These are phyloP conservation scores for Ophion slaviceki DNA, from an alignment of 2,888 invertebrate genomes.

Conservation along the genomic window DNA sequence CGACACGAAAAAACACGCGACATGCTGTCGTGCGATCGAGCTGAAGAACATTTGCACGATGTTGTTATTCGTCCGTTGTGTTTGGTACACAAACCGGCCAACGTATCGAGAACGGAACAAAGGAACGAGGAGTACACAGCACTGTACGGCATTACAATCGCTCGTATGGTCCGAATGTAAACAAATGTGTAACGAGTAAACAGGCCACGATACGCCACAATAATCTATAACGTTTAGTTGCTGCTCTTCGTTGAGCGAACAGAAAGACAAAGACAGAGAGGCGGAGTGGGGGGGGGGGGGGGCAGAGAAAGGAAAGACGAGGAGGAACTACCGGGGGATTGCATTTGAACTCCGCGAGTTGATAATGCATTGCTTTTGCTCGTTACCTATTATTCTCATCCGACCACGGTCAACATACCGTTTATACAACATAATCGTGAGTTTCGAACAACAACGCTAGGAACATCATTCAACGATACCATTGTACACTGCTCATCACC, in stretches of 20 bases:
- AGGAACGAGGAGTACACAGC: slow-evolving; percentile 50
- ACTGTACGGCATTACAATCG: slow-evolving; percentile 57
- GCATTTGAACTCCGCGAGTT: slow-evolving; percentile 59
- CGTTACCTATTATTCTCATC: slow-evolving; percentile 48
- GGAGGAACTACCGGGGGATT: slow-evolving; percentile 50
- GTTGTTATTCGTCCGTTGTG: slow-evolving; percentile 15
- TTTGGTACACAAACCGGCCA: slow-evolving; percentile 13
- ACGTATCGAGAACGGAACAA: slow-evolving; percentile 50
- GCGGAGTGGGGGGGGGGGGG: neutral
- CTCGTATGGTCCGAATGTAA: slow-evolving; percentile 53
- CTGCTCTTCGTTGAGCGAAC: neutral
- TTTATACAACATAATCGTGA: slow-evolving; percentile 38
- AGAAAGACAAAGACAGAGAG: neutral
- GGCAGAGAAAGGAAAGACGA: neutral
- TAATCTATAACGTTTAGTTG: slow-evolving; percentile 56
- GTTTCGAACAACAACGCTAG: slow-evolving; percentile 49
- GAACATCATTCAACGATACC: slow-evolving; percentile 78
- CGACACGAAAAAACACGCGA: slow-evolving; percentile 14
- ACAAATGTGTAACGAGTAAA: slow-evolving; percentile 63
- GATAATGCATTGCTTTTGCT: slow-evolving; percentile 59
- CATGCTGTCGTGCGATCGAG: slow-evolving; percentile 4
- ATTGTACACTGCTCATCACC: slow-evolving; percentile 75
- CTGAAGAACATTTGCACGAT: slow-evolving; percentile 29
- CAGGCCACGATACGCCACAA: slow-evolving; percentile 61
- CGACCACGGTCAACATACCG: slow-evolving; percentile 41